Evolutionary conservation across 2,797 vertebrate species (phyloP).

Genomic region (Smutsia temminckii): DNA sequence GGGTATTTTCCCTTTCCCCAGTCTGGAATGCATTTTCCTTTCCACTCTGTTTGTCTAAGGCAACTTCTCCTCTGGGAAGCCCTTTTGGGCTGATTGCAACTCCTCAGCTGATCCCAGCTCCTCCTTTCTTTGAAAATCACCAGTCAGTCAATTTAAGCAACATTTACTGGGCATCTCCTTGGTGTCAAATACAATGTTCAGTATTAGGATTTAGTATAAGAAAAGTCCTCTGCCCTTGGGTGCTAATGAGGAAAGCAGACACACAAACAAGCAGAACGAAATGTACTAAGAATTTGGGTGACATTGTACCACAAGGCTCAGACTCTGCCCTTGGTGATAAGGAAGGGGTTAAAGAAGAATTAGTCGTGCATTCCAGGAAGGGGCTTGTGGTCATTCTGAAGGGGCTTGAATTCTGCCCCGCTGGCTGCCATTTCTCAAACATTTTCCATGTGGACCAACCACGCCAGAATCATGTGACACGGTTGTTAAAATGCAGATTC

Average conservation of each 20-base stretch:
- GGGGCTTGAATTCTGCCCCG: neutral
- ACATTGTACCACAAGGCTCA: neutral
- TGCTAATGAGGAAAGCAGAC: neutral
- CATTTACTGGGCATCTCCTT: neutral
- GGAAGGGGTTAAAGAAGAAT: neutral
- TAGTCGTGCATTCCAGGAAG: rapidly evolving
- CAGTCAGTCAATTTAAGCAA: neutral
- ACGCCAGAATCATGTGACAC: neutral
- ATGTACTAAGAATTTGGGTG: neutral
- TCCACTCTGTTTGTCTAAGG: slow-evolving; percentile 32
- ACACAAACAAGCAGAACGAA: neutral
- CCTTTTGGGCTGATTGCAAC: neutral
- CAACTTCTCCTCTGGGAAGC: slow-evolving; percentile 26
- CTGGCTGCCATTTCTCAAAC: neutral
- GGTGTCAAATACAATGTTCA: neutral
- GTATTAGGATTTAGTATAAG: neutral
- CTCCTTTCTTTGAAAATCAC: neutral
- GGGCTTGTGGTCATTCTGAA: neutral
- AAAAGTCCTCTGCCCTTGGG: neutral
- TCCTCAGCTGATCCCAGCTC: neutral
- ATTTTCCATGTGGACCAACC: neutral
- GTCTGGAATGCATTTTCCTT: slow-evolving; percentile 49
- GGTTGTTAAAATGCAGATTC: neutral
- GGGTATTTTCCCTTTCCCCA: neutral
- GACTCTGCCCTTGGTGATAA: neutral